Evolutionary conservation across 2,888 invertebrate genomes (phyloP).

Genomic region (Malthinus flaveolus): DNA sequence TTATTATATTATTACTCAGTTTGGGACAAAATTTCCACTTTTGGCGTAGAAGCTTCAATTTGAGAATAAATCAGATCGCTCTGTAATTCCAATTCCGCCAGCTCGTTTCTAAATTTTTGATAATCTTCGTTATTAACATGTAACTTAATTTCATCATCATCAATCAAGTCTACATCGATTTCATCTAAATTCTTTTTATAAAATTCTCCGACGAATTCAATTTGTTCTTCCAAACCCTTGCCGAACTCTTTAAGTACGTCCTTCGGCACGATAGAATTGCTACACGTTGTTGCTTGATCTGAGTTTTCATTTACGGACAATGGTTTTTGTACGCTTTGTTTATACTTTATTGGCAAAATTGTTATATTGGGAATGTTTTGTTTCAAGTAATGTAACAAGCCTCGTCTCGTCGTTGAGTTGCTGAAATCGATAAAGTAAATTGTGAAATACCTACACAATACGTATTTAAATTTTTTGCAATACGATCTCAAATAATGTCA

Average conservation of each 20-base stretch:
- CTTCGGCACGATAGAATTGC: slow-evolving; percentile 7
- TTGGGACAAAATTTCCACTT: neutral
- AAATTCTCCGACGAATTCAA: slow-evolving; percentile 31
- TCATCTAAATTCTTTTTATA: slow-evolving; percentile 10
- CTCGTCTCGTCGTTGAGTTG: slow-evolving; percentile 48
- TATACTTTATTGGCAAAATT: slow-evolving; percentile 35
- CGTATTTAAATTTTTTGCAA: neutral
- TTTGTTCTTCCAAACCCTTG: slow-evolving; percentile 34
- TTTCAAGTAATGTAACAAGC: slow-evolving; percentile 54
- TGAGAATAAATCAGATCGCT: slow-evolving; percentile 31
- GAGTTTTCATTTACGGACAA: neutral
- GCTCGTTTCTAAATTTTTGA: slow-evolving; percentile 30
- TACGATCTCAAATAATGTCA: neutral
- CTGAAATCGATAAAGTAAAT: slow-evolving; percentile 49
- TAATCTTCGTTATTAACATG: slow-evolving; percentile 19
- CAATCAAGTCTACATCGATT: neutral
- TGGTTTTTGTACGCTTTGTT: slow-evolving; percentile 6
- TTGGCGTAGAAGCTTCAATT: neutral
- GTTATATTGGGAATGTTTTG: slow-evolving; percentile 50
- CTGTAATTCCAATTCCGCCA: slow-evolving; percentile 36
- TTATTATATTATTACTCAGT: no score
- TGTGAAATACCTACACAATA: no score
- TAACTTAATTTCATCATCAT: slow-evolving; percentile 12
- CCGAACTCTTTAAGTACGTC: slow-evolving; percentile 32
- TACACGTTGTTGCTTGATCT: neutral